Evolutionary conservation across 2,113 vertebrate genomes (phyloP), one percentile per base, ranked within the genome.

Genomic region (Ictidomys tridecemlineatus): DNA sequence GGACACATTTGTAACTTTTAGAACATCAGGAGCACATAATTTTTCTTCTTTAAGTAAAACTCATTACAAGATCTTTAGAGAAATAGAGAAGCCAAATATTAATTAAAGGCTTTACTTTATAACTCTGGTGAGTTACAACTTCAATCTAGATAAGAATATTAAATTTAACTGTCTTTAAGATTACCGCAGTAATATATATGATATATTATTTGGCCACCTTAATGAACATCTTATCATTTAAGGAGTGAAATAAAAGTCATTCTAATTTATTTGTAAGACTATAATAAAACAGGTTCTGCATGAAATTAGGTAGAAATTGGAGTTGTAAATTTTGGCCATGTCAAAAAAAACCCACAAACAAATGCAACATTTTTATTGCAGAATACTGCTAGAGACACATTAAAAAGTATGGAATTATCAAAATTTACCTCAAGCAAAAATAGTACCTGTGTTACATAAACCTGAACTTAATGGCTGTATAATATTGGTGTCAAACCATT

Each of bases 131-230:
- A 94, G 14, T 16, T 94, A 87, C 79, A 22, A 67, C 17, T 96
- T 91, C 24, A 92, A 45, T 83, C 61, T 85, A 79, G 69, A 58
- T 92, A 92, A 65, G 13, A 76, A 92, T 79, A 96, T 85, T 93
- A 97, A 97, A 93, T 88, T 65, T 88, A 90, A 92, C 14, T 92
- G 8, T 88, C 51, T 82, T 72, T 86, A 79, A 74, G n/a, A 79
- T 16, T 84, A 86, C 3, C 65, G 34, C 0, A 92, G 26, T 48
- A 78, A 95, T 93, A 82, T 63, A 83, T 22, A 20, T 61, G 45
- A 45, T 82, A 69, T 89, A 94, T 85, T 82, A 94, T 95, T 89
- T 85, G 18, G 17, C 1, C 1, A 82, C 2, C 2, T 88, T 82
- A 95, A 83, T 93, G 63, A 92, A 88, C 39, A 85, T 63, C 63